phyloP scores from a whole-genome alignment of 2,797 vertebrate genomes.

The Phoebastria nigripes region DNA sequence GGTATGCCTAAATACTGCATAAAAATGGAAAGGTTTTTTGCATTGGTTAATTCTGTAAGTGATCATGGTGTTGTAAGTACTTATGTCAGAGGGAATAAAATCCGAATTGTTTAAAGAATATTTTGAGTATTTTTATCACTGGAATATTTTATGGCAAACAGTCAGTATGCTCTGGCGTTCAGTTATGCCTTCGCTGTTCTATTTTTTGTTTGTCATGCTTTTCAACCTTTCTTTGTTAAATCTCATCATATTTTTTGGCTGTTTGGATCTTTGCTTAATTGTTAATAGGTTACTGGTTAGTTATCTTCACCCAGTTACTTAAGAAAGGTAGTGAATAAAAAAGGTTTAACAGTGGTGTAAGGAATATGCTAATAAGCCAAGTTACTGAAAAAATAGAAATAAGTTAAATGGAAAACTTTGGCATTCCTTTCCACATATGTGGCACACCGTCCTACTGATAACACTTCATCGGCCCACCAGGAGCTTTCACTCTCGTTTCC shows the following conservation, averaged over 20 bases:
- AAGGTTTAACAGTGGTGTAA: neutral
- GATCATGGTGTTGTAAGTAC: neutral
- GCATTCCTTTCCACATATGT: neutral
- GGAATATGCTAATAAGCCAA: neutral
- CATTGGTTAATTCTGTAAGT: neutral
- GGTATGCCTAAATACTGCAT: no score
- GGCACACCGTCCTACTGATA: accelerated
- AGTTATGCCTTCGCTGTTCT: neutral
- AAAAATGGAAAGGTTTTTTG: neutral
- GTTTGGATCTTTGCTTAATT: neutral
- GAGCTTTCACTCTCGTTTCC: neutral
- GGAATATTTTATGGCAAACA: neutral
- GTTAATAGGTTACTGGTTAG: neutral
- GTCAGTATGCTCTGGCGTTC: neutral
- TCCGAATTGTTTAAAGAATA: neutral
- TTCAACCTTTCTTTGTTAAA: neutral
- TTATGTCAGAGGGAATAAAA: neutral
- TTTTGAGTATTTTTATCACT: neutral
- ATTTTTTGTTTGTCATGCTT: neutral
- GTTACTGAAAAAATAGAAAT: neutral
- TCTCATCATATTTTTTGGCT: neutral
- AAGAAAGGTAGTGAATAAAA: neutral
- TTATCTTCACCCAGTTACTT: neutral
- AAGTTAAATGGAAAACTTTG: neutral
- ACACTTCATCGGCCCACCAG: accelerated